Conservation (phyloP, 2,113 vertebrate species). For the Eublepharis macularius region DNA sequence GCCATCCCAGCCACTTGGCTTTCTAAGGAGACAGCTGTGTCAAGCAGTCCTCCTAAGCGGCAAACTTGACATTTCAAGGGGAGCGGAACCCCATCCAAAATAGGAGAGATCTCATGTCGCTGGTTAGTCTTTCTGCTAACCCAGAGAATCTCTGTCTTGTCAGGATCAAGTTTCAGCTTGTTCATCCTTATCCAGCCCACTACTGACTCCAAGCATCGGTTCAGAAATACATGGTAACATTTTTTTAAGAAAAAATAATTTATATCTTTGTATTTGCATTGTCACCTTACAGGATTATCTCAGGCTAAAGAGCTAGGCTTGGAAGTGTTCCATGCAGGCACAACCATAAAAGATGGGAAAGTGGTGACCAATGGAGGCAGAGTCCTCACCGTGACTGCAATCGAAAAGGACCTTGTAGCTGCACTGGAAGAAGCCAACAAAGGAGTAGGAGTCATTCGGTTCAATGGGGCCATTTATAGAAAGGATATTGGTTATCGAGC, state of each 20-base stretch:
- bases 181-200: too few species aligned
- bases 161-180: too few species aligned
- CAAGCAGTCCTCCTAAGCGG: too few species aligned
- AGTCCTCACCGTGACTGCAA: conserved; percentile 87
- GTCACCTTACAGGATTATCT: conserved; percentile 76
- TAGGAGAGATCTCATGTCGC: too few species aligned
- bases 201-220: too few species aligned
- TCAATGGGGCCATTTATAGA: conserved; percentile 85
- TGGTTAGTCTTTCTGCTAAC: too few species aligned
- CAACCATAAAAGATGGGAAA: conserved; percentile 77
- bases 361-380: conserved; percentile 90
- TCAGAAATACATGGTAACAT: not conserved
- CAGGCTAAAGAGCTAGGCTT: conserved; percentile 80
- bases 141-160: too few species aligned
- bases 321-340: conserved; percentile 94
- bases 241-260: not conserved
- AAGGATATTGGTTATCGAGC: conserved; percentile 88
- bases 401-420: conserved; percentile 74
- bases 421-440: conserved; percentile 84
- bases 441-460: conserved; percentile 80
- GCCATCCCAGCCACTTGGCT: too few species aligned
- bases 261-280: not conserved
- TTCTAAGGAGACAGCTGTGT: too few species aligned
- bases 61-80: too few species aligned
- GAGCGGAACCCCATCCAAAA: too few species aligned